Evolutionary conservation across 2,888 invertebrate genomes (phyloP), one percentile per base, ranked within the genome.

Genomic region (Latrodectus hesperus): DNA sequence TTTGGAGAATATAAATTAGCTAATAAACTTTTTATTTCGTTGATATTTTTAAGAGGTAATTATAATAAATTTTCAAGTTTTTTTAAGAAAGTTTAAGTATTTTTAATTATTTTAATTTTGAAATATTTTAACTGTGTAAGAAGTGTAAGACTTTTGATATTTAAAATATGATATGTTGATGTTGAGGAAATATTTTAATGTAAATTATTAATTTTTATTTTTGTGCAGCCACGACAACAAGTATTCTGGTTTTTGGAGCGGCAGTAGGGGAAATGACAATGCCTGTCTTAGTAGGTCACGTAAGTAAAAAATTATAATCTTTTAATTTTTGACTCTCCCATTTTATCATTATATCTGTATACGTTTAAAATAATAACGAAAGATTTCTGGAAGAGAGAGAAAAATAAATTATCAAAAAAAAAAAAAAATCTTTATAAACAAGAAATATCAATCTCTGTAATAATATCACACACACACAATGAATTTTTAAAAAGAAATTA

Each of bases 211-310:
- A 12, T 4, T 38, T 67, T 74, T 51, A 70, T 52, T 70, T 22
- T 16, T 78, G 89, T 91, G 53, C 91, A 93, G 93, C 93, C 64
- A 91, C 92, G 16, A 92, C 93, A 68, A 93, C 93, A 9, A 92
- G 93, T 22, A 90, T 91, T 81, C 90, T 93, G 74, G 92, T 93
- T 1, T 92, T 93, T 70, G 91, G 92, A 80, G 93, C 93, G 16
- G 93, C 93, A 0, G 90, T 92, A 5, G 93, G 93, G n/a, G 93
- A 93, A 89, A 93, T 93, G 91, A 88, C 93, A 1, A 92, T 92
- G 89, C 93, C 93, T 12, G 92, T 93, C 17, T 91, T 93, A 52
- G 92, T 93, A 14, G 93, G 93, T 38, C 92, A 93, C 90, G 93
- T 93, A 91, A 92, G 93, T 91, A 76, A 81, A 9, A 17, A 38